These are phyloP conservation scores for Clistopyga incitator DNA, from an alignment of 2,888 invertebrate genomes.

Conservation along the genomic window DNA sequence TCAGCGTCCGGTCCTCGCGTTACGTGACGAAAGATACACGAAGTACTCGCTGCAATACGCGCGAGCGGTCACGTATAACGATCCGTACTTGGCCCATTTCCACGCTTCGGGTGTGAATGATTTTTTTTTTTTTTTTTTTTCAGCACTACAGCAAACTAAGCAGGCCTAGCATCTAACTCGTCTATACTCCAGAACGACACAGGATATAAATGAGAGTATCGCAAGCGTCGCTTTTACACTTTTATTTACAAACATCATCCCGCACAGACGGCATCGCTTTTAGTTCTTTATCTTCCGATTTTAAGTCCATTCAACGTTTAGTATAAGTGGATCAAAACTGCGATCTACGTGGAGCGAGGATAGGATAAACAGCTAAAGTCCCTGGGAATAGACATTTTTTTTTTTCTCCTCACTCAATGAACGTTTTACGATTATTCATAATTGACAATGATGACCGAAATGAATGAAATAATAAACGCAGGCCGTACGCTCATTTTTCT, in stretches of 20 bases:
- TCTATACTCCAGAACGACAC: constrained; percentile 12
- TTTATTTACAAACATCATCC: constrained; percentile 79
- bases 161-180: constrained; percentile 18
- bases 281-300: constrained; percentile 49
- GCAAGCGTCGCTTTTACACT: constrained; percentile 73
- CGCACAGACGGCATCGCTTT: constrained; percentile 67
- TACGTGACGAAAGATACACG: constrained; percentile 35
- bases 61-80: background rate
- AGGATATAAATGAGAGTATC: constrained; percentile 68
- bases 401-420: constrained; percentile 36
- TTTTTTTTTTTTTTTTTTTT: background rate
- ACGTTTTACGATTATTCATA: constrained; percentile 54
- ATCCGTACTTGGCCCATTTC: background rate
- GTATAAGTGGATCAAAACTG: constrained; percentile 69
- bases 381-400: constrained; percentile 43
- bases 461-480: background rate
- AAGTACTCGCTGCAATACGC: constrained; percentile 27
- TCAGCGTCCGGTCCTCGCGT: constrained; percentile 23
- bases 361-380: constrained; percentile 66
- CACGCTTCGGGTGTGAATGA: background rate
- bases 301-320: constrained; percentile 69
- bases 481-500: background rate
- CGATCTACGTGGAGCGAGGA: constrained; percentile 56
- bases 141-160: constrained; percentile 3
- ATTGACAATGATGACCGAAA: constrained; percentile 41